Conservation (phyloP, 2,113 vertebrate genomes). For the Hippocampus abdominalis region DNA sequence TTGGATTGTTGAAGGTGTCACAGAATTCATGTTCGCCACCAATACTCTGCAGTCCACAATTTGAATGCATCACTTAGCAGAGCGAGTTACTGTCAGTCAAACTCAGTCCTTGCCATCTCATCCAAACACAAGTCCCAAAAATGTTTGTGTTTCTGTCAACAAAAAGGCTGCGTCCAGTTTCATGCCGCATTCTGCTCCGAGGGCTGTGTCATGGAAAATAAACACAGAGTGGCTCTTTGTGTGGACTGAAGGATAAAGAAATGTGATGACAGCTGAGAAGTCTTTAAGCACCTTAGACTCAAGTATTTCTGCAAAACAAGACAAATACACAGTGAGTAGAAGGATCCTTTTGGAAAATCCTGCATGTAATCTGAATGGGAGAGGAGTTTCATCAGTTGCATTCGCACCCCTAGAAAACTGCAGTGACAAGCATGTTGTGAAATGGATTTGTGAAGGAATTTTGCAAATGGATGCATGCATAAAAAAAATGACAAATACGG, state of each 20-base stretch:
- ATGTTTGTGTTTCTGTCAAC: neutral
- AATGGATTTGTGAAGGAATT: slow-evolving; percentile 50
- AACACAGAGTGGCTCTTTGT: slow-evolving; percentile 16
- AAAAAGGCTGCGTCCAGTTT: neutral
- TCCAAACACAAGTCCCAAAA: neutral
- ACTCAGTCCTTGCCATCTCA: neutral
- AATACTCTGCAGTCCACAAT: neutral
- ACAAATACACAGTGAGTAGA: slow-evolving; percentile 14
- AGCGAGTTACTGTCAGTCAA: neutral
- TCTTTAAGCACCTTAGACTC: slow-evolving; percentile 28
- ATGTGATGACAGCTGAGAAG: slow-evolving; percentile 32
- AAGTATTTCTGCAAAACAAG: slow-evolving; percentile 17
- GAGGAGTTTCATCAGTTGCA: slow-evolving; percentile 28
- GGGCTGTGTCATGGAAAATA: slow-evolving; percentile 21
- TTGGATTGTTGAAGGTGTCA: neutral
- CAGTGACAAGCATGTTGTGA: slow-evolving; percentile 40
- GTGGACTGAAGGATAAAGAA: slow-evolving; percentile 21
- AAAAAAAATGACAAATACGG: neutral
- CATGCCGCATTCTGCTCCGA: slow-evolving; percentile 25
- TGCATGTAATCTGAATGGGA: slow-evolving; percentile 41
- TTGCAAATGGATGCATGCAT: slow-evolving; percentile 46
- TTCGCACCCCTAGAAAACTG: slow-evolving; percentile 27
- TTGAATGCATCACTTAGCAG: neutral
- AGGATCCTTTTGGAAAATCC: slow-evolving; percentile 22
- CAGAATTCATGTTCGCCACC: neutral